Evolutionary conservation across 1,140 invertebrate species (phyloP), one percentile per base, ranked within the genome.

Genomic region (Nixonia krombeini): DNA sequence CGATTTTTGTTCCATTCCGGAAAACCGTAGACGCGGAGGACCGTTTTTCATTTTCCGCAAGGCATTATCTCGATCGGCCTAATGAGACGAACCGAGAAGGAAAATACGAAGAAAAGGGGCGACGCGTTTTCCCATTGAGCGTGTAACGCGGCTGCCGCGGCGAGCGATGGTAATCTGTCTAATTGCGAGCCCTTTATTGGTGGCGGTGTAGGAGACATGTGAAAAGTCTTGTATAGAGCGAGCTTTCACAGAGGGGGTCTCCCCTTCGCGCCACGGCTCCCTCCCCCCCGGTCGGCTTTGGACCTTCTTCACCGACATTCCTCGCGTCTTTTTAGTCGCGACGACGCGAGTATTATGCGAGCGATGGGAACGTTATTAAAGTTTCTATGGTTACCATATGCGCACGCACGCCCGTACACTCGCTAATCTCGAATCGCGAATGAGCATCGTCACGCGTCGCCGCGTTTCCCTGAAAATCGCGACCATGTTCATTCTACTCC

Each of bases 371-470:
- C 31, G 12, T 51, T 42, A 31, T 41, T 46, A 33, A 31, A 33
- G 16, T 7, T 33, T 50, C 1, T 37, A 23, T 21, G 18, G 4
- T 9, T n/a, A 35, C 21, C 33, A 50, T 17, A 50, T 50, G 47
- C 37, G 31, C 25, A 29, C 26, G 16, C 42, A 45, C 15, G 42
- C 29, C 12, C 4, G 13, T 38, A 7, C 33, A 5, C 33, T 13
- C 5, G 13, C 33, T 35, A 35, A 35, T 35, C 33, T n/a, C 13
- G 26, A 37, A 50, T 50, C 46, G 46, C 46, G 7, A 26, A 37
- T 50, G 33, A 50, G 25, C 18, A 50, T 50, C 46, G 33, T 50
- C 37, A 50, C 46, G 31, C 46, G 46, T 37, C 33, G 31, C 35
- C n/a, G 46, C 21, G 2, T 21, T 21, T 21, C 21, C 6, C 6